Evolutionary conservation across 1,140 invertebrate species (phyloP), one percentile per base, ranked within the genome.

Genomic region (Papilio polytes): DNA sequence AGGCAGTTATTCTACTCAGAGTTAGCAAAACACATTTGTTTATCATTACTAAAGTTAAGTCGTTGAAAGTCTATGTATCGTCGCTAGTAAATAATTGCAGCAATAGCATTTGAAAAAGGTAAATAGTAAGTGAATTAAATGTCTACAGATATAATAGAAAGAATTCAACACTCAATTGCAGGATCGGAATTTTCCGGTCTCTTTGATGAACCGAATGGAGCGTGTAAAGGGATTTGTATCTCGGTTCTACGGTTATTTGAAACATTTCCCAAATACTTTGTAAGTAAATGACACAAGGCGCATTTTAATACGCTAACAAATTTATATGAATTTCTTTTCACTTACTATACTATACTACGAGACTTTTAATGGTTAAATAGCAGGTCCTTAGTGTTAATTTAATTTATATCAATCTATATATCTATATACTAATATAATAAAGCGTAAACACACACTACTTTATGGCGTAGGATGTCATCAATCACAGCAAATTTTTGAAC

Each of bases 161-260:
- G 22, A 63, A 56, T 20, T 56, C 53, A 56, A 56, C 53, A 56
- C 18, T 56, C 18, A 56, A 56, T 56, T 56, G 53, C 53, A 56
- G 53, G 53, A n/a, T 56, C 53, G 53, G 53, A 56, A 56, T 56
- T 56, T 56, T 56, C 53, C 53, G 53, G 53, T 56, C 53, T 56
- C 53, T 56, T 70, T 70, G 63, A 70, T 70, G 26, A 70, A 70
- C 26, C 13, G 63, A 70, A 31, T 31, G 63, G 26, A 31, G 22
- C 63, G 63, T 70, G 63, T 70, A 15, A 70, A 70, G 4, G 63
- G 63, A 31, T 70, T 70, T 36, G 22, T 70, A 15, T 36, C 63
- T 70, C 22, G 63, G 22, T 70, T 36, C 63, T 70, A 7, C 63
- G 22, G 12, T 31, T 31, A 70, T 70, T 70, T 36, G 13, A 70